Evolutionary conservation across 1,140 invertebrate species (phyloP), one percentile per base, ranked within the genome.

Genomic region (Notospermus geniculatus): DNA sequence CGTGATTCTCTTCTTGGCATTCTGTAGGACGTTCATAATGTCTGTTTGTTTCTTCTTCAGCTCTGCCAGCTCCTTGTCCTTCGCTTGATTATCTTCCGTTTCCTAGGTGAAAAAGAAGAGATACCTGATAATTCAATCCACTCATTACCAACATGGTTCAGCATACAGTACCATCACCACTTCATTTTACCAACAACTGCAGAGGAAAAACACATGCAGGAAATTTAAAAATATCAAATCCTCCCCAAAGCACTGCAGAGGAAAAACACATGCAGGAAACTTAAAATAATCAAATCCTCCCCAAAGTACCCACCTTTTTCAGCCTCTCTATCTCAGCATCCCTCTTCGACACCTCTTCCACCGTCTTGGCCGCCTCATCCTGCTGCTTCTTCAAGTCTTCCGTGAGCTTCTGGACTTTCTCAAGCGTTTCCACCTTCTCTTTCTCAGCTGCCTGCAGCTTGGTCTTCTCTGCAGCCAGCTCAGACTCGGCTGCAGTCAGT

Each of bases 1-100:
- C 9, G 62, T 68, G 41, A 81, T 62, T 39, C 73, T 75, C 46
- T 68, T 71, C 64, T 77, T 74, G 29, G 72, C 73, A 17, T 65
- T 69, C 60, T 73, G 69, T n/a, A 77, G 60, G 2, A 76, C 65
- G n/a, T 62, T 56, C 41, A 67, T 62, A 41, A 67, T 72, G 45
- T 74, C 71, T 4, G 46, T 64, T 30, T 73, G 74, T 70, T 78
- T 83, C 71, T 71, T 86, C 84, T 79, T 90, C 89, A 28, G 87
- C 86, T 70, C 90, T 83, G 69, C 90, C 88, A 71, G 91, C 87
- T 71, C 88, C 87, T 66, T 89, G 17, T 36, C 32, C 15, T 36
- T 36, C 5, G 5, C 32, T 17, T 36, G 25, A 27, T 57, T 57
- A 22, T 36, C 32, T 15, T 36, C 32, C 15, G 32, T 15, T 7